Percentiles rank a stretch among this genome's conserved stretches.
Evolutionary conservation across 1,140 invertebrate genomes (phyloP).

Genomic region (Archivesica marissinica): DNA sequence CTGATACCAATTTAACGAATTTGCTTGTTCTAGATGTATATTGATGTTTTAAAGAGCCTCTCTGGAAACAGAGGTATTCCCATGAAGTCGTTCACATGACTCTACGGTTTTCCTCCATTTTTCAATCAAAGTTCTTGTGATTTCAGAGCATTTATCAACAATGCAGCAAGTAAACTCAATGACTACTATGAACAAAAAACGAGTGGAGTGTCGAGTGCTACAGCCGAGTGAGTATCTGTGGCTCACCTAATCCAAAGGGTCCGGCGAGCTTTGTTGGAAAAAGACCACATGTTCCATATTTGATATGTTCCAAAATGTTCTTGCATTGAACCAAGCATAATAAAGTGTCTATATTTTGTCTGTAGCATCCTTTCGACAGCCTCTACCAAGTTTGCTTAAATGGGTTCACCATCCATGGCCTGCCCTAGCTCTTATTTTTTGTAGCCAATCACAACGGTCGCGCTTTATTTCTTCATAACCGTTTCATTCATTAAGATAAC

Average conservation of each 20-base stretch:
- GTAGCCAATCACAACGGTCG: too few relatives aligned
- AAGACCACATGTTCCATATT: neutral
- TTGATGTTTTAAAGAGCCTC: neutral
- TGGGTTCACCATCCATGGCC: too few relatives aligned
- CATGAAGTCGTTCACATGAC: neutral
- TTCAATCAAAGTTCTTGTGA: neutral
- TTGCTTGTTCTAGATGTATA: neutral
- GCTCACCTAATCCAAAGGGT: neutral
- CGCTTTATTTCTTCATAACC: too few relatives aligned
- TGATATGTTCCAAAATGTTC: neutral
- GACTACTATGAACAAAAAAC: slow-evolving; percentile 7
- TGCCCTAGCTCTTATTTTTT: too few relatives aligned
- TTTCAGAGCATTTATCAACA: slow-evolving; percentile 9
- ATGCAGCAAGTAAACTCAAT: neutral
- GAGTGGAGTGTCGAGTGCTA: neutral
- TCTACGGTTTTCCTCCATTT: neutral
- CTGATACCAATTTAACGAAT: neutral
- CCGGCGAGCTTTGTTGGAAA: neutral
- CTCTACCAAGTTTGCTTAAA: neutral
- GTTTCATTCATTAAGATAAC: too few relatives aligned
- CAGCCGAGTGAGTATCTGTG: neutral
- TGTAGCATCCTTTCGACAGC: neutral
- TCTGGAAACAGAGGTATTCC: neutral
- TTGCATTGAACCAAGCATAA: neutral
- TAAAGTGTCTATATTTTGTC: neutral